Conservation (phyloP, 2,113 vertebrate genomes). For the Leptobrachium ailaonicum region DNA sequence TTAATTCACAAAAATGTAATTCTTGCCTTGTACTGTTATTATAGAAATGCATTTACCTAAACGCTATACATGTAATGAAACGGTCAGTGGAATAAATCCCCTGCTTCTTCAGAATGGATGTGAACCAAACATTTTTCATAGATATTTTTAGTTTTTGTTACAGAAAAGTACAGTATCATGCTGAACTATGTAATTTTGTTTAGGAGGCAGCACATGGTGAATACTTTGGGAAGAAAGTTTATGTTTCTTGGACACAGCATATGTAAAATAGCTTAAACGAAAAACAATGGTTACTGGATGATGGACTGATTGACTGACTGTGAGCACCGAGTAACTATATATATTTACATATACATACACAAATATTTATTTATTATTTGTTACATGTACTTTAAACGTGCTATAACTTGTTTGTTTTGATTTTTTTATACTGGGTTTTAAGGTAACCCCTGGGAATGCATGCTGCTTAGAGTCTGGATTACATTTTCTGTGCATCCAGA, state of each 20-base stretch:
- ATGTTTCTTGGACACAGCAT: constrained; percentile 30
- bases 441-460: constrained; percentile 62
- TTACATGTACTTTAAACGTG: constrained; percentile 39
- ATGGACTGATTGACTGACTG: not conserved
- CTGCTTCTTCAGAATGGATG: too few species aligned
- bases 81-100: too few species aligned
- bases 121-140: too few species aligned
- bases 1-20: too few species aligned
- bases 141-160: not conserved
- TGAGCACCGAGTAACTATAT: not conserved
- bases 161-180: constrained; percentile 3
- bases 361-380: constrained; percentile 22
- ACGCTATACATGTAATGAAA: too few species aligned
- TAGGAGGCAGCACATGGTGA: constrained; percentile 22
- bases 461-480: constrained; percentile 67
- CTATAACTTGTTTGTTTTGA: constrained; percentile 43
- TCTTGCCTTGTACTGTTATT: too few species aligned
- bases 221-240: constrained; percentile 6
- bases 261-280: constrained; percentile 27
- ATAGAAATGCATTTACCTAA: too few species aligned
- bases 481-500: constrained; percentile 68
- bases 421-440: constrained; percentile 44
- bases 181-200: constrained; percentile 8
- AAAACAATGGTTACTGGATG: constrained; percentile 18
- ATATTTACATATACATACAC: not conserved